Base-by-base conservation (phyloP, 2,888 invertebrate species). In the Tetranychus truncatus region DNA sequence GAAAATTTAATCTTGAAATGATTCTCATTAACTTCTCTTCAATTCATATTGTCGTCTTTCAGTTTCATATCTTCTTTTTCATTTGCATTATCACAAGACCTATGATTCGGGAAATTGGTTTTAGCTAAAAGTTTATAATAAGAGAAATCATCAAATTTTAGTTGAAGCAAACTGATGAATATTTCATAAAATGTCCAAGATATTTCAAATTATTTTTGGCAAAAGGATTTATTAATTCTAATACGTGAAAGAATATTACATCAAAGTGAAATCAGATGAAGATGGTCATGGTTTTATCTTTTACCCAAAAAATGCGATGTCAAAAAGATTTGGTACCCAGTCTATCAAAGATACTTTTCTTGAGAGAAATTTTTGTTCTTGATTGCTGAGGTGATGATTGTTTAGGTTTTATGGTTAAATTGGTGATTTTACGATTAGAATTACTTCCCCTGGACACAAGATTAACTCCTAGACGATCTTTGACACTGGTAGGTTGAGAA, bases 341-440 rank as follows among this genome's bases (percentile, higher is more conserved):
- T 55, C 76, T 9, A 74, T 76, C 76, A 55, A 76, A 76, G 44
- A 76, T 76, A 34, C 71, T 76, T 71, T 76, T 76, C 65, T 74
- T 73, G 20, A 75, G 67, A 34, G 75, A 75, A 44, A 75, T 67
- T 67, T 72, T 75, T 20, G 21, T 72, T 11, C 55, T 69, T 45
- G 44, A 44, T 45, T 20, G 24, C 15, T 55, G 55, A 15, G 55
- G 15, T 55, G 15, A 55, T 15, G 55, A 55, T 21, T 75, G 44
- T 34, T 44, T n/a, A 34, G 45, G 72, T 45, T 72, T 72, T 15
- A 20, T 45, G 8, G 5, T 72, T 24, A n/a, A n/a, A n/a, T 9
- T 44, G 21, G 34, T 34, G 34, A 21, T 45, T 15, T 8, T 9
- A 9, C 20, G n/a, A 9, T 9, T 44, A 11, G 44, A 20, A 21